These are phyloP conservation scores for Apistogramma diplotaenia DNA, from an alignment of 2,113 vertebrate species.

Conservation along the genomic window DNA sequence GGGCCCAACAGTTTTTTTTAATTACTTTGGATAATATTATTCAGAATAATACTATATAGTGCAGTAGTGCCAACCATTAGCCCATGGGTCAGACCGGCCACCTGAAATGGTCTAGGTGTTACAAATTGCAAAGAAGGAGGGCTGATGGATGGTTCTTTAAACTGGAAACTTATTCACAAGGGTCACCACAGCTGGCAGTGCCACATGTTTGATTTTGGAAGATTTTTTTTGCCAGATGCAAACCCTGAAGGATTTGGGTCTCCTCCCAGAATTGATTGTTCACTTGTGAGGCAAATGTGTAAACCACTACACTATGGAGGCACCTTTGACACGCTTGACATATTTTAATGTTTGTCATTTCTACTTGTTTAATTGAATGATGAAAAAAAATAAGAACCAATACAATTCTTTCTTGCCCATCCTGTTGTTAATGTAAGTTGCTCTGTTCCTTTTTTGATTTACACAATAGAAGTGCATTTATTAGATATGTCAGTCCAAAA, in stretches of 20 bases:
- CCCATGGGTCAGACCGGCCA: neutral
- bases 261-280: neutral
- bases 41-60: neutral
- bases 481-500: neutral
- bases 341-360: neutral
- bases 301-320: neutral
- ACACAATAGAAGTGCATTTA: neutral
- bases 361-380: no score
- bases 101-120: neutral
- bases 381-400: no score
- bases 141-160: neutral
- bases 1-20: neutral
- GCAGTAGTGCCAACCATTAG: neutral
- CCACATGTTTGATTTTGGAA: neutral
- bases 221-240: neutral
- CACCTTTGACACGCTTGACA: neutral
- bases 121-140: neutral
- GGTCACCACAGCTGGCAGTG: neutral
- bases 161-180: neutral
- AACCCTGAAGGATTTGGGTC: neutral
- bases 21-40: neutral
- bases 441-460: neutral
- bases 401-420: neutral
- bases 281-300: neutral
- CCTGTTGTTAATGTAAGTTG: neutral